Percentiles rank a stretch among this genome's conserved stretches.
These are phyloP conservation scores for Corydoras maculifer DNA, from an alignment of 2,113 vertebrate species.

Conservation along the genomic window DNA sequence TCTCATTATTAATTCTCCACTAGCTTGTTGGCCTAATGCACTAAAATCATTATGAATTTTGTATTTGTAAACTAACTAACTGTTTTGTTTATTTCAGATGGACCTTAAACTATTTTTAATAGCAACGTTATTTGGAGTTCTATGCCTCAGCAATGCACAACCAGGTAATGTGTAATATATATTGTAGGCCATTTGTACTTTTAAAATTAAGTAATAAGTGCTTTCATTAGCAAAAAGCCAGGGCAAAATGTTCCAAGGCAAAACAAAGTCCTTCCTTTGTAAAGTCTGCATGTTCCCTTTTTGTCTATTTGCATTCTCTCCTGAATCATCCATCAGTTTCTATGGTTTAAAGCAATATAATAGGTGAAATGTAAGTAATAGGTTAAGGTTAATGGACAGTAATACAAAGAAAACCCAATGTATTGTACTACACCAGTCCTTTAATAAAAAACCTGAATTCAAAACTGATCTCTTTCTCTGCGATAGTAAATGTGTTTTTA, in stretches of 20 bases:
- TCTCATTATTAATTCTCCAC: no score
- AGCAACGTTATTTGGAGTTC: slow-evolving; percentile 50
- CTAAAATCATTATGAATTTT: neutral
- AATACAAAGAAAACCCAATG: neutral
- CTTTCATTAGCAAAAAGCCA: neutral
- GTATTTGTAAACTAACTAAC: neutral
- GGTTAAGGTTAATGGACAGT: neutral
- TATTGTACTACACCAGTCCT: neutral
- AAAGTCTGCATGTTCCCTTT: no score
- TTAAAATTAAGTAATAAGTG: neutral
- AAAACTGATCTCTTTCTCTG: neutral
- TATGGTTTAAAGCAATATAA: neutral
- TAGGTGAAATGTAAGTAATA: no score
- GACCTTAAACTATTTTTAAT: slow-evolving; percentile 63
- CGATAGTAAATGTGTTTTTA: neutral
- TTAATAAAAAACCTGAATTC: slow-evolving; percentile 5
- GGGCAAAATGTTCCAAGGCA: no score
- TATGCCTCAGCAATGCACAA: slow-evolving; percentile 54
- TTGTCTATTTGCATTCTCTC: neutral
- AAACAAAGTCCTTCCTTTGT: no score
- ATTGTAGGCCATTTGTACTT: neutral
- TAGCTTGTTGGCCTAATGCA: no score
- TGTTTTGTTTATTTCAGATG: slow-evolving; percentile 58
- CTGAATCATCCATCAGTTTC: neutral
- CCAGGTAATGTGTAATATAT: slow-evolving; percentile 55